Percentiles rank a stretch among this genome's conserved stretches.
Conservation (phyloP, 2,113 vertebrate genomes). For the Arizona elegans region DNA sequence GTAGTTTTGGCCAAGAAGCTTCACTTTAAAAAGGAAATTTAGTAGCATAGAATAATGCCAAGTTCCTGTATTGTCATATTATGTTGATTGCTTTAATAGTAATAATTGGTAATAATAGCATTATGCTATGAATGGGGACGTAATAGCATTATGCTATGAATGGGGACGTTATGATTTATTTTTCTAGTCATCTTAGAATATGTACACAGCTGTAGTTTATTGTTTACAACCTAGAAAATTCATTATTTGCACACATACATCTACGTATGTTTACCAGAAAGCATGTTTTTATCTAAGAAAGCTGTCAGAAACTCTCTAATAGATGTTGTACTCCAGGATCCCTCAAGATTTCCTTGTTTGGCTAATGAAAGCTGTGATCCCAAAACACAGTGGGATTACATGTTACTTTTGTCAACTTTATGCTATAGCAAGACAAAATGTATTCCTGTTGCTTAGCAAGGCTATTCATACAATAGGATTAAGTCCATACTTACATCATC, state of each 20-base stretch:
- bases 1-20: conserved; percentile 29
- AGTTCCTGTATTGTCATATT: conserved; percentile 29
- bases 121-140: not conserved
- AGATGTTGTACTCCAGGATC: not conserved
- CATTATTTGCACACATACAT: not conserved
- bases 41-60: conserved; percentile 48
- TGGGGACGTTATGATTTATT: not conserved
- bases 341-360: not conserved
- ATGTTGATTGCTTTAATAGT: conserved; percentile 24
- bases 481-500: not conserved
- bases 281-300: not conserved
- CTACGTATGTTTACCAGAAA: not conserved
- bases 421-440: not conserved
- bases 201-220: not conserved
- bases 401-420: not conserved
- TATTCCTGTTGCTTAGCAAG: not conserved
- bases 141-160: not conserved
- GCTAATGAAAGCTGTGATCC: not conserved
- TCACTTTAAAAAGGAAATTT: conserved; percentile 32
- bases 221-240: not conserved
- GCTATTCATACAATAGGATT: not conserved
- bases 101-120: conserved; percentile 55
- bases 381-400: not conserved
- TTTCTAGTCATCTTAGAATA: not conserved
- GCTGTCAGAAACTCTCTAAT: not conserved